A percentile compares a stretch with the other conserved stretches of the same genome.
Evolutionary conservation across 2,797 vertebrate species (phyloP).

Genomic region (Picus viridis): DNA sequence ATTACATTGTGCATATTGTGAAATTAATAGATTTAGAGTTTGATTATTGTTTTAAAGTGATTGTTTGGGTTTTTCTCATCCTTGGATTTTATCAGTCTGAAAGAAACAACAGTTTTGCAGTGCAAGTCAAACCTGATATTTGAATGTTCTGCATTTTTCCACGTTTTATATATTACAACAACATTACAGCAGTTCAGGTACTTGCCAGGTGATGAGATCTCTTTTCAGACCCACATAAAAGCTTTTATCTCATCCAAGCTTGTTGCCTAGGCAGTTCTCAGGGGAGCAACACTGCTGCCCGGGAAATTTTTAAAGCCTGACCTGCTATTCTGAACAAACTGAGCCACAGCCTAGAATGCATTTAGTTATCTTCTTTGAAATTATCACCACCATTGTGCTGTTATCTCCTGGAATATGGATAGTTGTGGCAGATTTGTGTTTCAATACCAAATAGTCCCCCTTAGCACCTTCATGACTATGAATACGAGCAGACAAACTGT

Average conservation of each 20-base stretch:
- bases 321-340: neutral
- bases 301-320: neutral
- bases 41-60: neutral
- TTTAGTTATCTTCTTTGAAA: neutral
- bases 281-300: fast-evolving
- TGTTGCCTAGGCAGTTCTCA: neutral
- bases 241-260: neutral
- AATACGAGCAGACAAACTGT: neutral
- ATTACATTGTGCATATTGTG: neutral
- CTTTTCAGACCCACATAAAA: neutral
- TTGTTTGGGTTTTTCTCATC: neutral
- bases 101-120: neutral
- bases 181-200: neutral
- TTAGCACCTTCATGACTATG: neutral
- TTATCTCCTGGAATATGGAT: neutral
- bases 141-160: neutral
- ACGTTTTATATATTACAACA: neutral
- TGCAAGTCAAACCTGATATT: neutral
- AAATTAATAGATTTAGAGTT: neutral
- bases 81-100: neutral
- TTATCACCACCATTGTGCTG: fast-evolving
- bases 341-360: neutral
- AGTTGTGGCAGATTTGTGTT: neutral
- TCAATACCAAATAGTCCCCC: neutral
- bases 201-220: neutral